A percentile compares a stretch with the other conserved stretches of the same genome.
Conservation (phyloP, 2,113 vertebrate species). For the Noctilio leporinus region DNA sequence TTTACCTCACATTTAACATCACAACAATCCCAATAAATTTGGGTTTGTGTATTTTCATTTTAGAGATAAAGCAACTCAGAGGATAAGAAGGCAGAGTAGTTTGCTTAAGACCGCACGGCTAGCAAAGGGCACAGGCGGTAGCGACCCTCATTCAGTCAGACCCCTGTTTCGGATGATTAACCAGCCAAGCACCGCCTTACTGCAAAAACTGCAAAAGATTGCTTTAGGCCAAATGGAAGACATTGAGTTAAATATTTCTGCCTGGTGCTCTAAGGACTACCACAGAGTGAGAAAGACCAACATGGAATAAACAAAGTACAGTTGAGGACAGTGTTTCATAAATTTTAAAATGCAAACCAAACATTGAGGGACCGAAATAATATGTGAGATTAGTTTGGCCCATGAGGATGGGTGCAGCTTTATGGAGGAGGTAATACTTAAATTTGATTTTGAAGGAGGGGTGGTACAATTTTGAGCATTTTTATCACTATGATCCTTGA, state of each 20-base stretch:
- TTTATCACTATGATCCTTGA: neutral
- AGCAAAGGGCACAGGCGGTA: neutral
- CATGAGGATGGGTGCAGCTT: neutral
- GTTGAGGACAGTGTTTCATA: neutral
- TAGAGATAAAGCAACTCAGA: neutral
- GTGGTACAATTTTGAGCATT: neutral
- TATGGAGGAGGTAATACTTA: neutral
- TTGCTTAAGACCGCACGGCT: neutral
- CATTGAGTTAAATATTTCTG: neutral
- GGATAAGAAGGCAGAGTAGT: neutral
- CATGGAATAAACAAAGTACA: neutral
- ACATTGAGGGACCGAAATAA: neutral
- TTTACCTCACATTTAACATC: neutral
- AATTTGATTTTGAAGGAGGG: conserved; percentile 14
- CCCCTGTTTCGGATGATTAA: neutral
- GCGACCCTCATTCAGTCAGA: neutral
- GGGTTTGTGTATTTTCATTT: neutral
- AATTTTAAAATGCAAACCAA: neutral
- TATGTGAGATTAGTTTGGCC: neutral
- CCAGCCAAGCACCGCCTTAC: accelerated
- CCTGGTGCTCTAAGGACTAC: neutral
- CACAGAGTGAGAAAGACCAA: neutral
- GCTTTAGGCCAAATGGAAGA: neutral
- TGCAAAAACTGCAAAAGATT: neutral
- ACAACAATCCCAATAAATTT: neutral